Evolutionary conservation across 1,140 invertebrate species (phyloP), one percentile per base, ranked within the genome.

Genomic region (Episyrphus balteatus): DNA sequence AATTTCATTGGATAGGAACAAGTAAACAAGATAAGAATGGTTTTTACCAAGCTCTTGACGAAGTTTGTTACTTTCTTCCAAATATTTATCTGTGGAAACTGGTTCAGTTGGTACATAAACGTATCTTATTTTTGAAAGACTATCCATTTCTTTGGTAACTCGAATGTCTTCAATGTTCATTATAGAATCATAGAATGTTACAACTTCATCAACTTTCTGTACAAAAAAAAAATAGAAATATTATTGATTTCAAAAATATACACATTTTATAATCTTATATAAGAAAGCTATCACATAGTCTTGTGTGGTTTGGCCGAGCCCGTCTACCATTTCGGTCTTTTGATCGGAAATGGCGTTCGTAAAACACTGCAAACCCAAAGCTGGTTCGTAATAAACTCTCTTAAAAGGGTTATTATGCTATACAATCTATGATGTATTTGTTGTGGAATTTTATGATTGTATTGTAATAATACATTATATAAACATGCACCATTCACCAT

Each of bases 131-230:
- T 74, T 70, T 0, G 76, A 66, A 56, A 90, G 83, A 1, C 75
- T 77, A 26, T 76, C 69, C 15, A 89, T 70, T 19, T 83, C 75
- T 42, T 79, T 78, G 55, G 87, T 81, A 21, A 89, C 79, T 52
- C 83, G 75, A 42, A 82, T 79, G 62, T 84, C 81, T 55, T 84
- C 84, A 54, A 89, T 80, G 53, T 90, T 84, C 38, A 76, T 74
- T 0, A 85, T 75, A 69, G 44, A 48, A 14, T 55, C 44, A 46
- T 59, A 54, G 42, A 63, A 60, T 8, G 42, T 54, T 32, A 51
- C 52, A 5, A 63, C 49, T 19, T 55, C 52, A 15, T 53, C 44
- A 26, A 62, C 53, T 57, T 55, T 58, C 59, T 61, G 32, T 30
- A 31, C 46, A 49, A 17, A 45, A 42, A 51, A 32, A 31, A 3